Base-by-base conservation (phyloP, 2,113 vertebrate species). In the Nematolebias whitei region DNA sequence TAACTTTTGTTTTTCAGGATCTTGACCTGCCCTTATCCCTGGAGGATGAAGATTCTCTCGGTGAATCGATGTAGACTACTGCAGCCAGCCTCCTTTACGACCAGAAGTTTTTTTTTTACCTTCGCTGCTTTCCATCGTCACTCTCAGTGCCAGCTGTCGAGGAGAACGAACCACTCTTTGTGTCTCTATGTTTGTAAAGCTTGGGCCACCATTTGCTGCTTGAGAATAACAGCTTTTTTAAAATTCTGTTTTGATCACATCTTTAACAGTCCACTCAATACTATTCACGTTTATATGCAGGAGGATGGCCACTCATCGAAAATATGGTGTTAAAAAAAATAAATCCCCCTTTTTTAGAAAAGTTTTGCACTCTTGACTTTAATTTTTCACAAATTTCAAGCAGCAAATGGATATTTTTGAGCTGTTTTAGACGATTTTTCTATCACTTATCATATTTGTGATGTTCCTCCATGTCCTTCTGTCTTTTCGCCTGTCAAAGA, bases 1-100 rank as follows among this genome's bases (percentile, higher is more conserved):
- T 32, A 22, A 18, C 50, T 51, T 8, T 80, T 23, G 86, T 83
- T 86, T 75, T 83, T 74, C 87, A 99, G 97, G 97, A 98, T 85
- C 93, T 99, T 78, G 98, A 98, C 86, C 92, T 99, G 92, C 97
- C 97, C 49, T 92, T 98, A 82, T 98, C 97, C 80, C 93, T 98
- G 95, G 97, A 98, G 85, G 97, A 99, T 45, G 98, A 97, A 0
- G 97, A 99, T 68, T 98, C 96, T 61, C 91, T 96, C 1, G 96
- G 96, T 5, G 96, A 99, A 79, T 98, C 97, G 43, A 98, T 98
- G 96, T 99, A 95, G 94, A 92, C 79, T 77, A 41, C 75, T 58
- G 40, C 68, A 45, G 58, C 73, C 79, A 40, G 43, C 80, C 78
- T 68, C 55, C 67, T 50, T 68, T 49, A 76, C 45, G 75, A 70